These are phyloP conservation scores for Empidonax traillii DNA, from an alignment of 2,113 vertebrate genomes.

Conservation along the genomic window DNA sequence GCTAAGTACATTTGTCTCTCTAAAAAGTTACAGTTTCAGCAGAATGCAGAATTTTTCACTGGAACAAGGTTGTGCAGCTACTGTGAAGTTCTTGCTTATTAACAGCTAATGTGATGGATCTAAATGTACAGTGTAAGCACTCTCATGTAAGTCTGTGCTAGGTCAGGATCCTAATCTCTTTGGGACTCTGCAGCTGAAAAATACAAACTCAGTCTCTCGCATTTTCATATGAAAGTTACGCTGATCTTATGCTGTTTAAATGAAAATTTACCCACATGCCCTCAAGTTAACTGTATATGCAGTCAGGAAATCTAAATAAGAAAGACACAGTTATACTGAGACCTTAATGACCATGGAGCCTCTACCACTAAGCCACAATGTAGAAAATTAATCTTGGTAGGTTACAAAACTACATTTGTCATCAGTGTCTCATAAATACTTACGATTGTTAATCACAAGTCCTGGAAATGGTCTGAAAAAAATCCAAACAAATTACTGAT, in stretches of 20 bases:
- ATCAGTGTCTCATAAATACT: slow-evolving; percentile 40
- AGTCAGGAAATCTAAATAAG: neutral
- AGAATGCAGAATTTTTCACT: neutral
- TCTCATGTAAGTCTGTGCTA: neutral
- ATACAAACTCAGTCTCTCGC: neutral
- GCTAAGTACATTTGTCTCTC: neutral
- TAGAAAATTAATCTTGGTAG: neutral
- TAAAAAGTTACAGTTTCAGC: neutral
- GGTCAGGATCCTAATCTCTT: neutral
- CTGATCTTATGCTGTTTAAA: neutral
- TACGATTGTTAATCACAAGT: slow-evolving; percentile 68
- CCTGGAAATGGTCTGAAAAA: slow-evolving; percentile 68
- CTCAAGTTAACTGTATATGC: neutral
- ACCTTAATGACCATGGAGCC: neutral
- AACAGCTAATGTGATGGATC: neutral
- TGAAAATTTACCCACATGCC: neutral
- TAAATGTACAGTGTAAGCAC: neutral
- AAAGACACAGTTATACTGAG: neutral
- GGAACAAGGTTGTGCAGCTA: neutral
- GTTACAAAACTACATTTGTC: neutral
- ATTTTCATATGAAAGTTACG: neutral
- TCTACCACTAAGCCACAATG: neutral
- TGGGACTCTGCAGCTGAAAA: neutral
- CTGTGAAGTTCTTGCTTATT: neutral
- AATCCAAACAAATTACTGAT: neutral